Evolutionary conservation across 2,797 vertebrate species (phyloP).

Genomic region (Masticophis lateralis): DNA sequence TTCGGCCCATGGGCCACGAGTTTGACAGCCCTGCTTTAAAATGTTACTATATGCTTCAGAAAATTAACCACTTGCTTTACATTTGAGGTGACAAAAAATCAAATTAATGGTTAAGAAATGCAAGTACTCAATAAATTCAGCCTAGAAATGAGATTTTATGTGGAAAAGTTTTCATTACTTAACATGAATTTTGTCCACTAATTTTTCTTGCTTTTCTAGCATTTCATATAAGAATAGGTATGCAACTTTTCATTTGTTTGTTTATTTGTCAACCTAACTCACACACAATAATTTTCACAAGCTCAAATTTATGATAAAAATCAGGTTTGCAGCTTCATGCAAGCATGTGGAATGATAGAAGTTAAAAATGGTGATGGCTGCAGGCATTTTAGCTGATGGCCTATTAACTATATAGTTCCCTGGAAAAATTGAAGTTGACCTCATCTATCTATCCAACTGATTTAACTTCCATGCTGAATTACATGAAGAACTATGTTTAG

Average conservation of each 20-base stretch:
- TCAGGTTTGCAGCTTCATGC: background rate
- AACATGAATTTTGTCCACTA: background rate
- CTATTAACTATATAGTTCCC: background rate
- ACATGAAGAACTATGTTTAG: background rate
- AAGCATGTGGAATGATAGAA: background rate
- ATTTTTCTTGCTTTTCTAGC: background rate
- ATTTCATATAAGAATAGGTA: background rate
- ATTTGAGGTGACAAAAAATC: background rate
- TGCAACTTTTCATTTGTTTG: background rate
- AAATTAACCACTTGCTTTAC: background rate
- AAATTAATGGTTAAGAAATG: conserved; percentile 29
- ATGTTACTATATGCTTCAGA: conserved; percentile 44
- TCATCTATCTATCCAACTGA: background rate
- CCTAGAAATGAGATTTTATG: background rate
- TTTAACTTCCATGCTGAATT: background rate
- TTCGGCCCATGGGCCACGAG: accelerated
- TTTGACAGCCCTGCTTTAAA: conserved; percentile 8
- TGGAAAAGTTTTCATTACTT: background rate
- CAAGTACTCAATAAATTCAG: background rate
- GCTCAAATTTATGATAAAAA: background rate
- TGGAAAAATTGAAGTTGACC: background rate
- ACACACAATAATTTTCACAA: background rate
- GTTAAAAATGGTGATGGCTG: background rate
- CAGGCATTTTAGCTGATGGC: background rate
- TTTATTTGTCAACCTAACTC: background rate